Percentiles rank a stretch among this genome's conserved stretches.
These are phyloP conservation scores for Drosophila diplacantha DNA, from an alignment of 2,888 invertebrate species.

Conservation along the genomic window DNA sequence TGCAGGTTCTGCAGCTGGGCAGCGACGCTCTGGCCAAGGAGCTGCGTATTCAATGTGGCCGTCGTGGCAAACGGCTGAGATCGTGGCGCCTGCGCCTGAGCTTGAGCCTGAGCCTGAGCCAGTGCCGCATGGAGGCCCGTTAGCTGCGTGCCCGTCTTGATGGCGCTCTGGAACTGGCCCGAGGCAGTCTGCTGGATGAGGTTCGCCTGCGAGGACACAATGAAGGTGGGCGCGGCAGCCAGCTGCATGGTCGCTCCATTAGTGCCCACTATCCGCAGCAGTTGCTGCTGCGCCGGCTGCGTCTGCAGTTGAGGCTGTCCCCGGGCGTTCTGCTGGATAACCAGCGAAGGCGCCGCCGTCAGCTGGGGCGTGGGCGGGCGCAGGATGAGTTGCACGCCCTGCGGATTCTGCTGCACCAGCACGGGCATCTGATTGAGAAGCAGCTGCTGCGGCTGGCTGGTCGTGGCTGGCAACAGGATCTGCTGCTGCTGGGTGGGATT, in stretches of 20 bases:
- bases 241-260: constrained; percentile 81
- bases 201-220: constrained; percentile 78
- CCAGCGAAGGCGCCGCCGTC: constrained; percentile 77
- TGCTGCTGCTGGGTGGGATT: constrained; percentile 65
- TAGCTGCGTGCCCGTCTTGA: constrained; percentile 76
- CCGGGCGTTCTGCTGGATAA: constrained; percentile 78
- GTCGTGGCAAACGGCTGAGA: constrained; percentile 77
- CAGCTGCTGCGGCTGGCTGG: constrained; percentile 74
- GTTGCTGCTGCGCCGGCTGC: constrained; percentile 78
- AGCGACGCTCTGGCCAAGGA: constrained; percentile 77
- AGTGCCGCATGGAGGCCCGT: constrained; percentile 76
- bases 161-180: constrained; percentile 76
- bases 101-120: constrained; percentile 67
- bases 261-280: constrained; percentile 81
- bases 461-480: constrained; percentile 75
- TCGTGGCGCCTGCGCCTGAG: constrained; percentile 73
- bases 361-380: constrained; percentile 82
- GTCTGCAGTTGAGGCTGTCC: constrained; percentile 74
- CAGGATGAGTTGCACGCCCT: constrained; percentile 85
- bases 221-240: constrained; percentile 79
- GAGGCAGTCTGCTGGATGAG: constrained; percentile 76
- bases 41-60: constrained; percentile 76
- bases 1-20: constrained; percentile 77
- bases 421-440: constrained; percentile 79
- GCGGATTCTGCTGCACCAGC: constrained; percentile 82